Evolutionary conservation across 2,113 vertebrate genomes (phyloP).

Genomic region (Micromys minutus): DNA sequence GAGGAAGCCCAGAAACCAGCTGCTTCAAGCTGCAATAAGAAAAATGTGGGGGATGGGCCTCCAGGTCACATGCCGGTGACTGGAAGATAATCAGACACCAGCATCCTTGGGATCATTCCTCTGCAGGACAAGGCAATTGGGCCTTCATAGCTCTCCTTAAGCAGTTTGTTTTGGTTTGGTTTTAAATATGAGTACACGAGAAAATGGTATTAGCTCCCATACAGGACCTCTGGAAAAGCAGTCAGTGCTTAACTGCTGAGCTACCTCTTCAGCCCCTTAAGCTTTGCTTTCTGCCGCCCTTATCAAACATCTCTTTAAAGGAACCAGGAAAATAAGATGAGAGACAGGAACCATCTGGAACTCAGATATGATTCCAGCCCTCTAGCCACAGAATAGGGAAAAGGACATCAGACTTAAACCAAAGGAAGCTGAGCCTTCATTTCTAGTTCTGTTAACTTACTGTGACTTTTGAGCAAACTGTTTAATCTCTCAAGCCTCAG

Average conservation of each 20-base stretch:
- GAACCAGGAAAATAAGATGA: not conserved
- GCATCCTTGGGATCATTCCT: not conserved
- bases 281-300: not conserved
- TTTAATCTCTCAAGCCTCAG: not conserved
- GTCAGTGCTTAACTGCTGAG: too few relatives aligned
- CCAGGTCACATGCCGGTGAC: not conserved
- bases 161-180: too few relatives aligned
- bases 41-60: not conserved
- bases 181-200: too few relatives aligned
- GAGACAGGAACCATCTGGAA: not conserved
- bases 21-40: not conserved
- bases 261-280: too few relatives aligned
- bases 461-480: not conserved
- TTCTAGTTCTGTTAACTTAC: not conserved
- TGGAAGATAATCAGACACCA: not conserved
- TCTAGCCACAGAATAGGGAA: not conserved
- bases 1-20: constrained; percentile 55
- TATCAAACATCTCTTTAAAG: not conserved
- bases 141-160: not conserved
- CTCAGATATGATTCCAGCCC: not conserved
- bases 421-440: not conserved
- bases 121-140: not conserved
- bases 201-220: too few relatives aligned
- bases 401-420: not conserved
- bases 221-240: too few relatives aligned